Evolutionary conservation across 2,797 vertebrate species (phyloP), one percentile per base, ranked within the genome.

Genomic region (Notoglanidium macrostoma): DNA sequence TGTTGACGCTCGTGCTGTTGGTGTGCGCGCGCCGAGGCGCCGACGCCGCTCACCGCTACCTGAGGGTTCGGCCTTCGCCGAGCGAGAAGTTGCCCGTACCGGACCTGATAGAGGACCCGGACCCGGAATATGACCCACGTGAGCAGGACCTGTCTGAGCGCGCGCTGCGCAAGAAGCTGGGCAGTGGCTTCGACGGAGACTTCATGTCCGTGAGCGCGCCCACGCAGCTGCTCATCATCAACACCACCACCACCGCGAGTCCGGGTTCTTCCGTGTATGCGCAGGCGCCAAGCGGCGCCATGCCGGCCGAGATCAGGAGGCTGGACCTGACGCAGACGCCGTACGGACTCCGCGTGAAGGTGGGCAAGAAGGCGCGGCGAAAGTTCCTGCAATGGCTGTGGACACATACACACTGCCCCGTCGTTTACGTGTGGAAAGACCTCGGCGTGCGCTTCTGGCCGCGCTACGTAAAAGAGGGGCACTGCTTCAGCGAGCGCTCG

Each of bases 331-430:
- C 95, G 10, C 96, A 96, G 94, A 97, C 97, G 86, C 96, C 97
- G 15, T 97, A 96, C 82, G 97, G 97, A 15, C 94, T 94, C 89
- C 93, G 95, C 89, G 94, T 98, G 11, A 96, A 95, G 92, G 93
- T 98, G 94, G 97, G 97, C 92, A 97, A 97, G 94, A 97, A 97
- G 91, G 97, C 97, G 89, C 94, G 97, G 15, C 93, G 97, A 94
- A 97, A 97, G 96, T 97, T 98, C 89, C 95, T 97, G 94, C 97
- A 97, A 93, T 97, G 96, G 96, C 95, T 98, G 83, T 98, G 97
- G 97, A 97, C 96, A 51, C 96, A 97, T 87, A 98, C 97, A 86
- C 96, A 97, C 95, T 98, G 97, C 92, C 97, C 97, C 0, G 97
- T 98, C 84, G 93, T 97, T 89, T 96, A 98, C 94, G 94, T 95